Evolutionary conservation across 2,888 invertebrate genomes (phyloP).

Genomic region (Cremastobaeus sp.): DNA sequence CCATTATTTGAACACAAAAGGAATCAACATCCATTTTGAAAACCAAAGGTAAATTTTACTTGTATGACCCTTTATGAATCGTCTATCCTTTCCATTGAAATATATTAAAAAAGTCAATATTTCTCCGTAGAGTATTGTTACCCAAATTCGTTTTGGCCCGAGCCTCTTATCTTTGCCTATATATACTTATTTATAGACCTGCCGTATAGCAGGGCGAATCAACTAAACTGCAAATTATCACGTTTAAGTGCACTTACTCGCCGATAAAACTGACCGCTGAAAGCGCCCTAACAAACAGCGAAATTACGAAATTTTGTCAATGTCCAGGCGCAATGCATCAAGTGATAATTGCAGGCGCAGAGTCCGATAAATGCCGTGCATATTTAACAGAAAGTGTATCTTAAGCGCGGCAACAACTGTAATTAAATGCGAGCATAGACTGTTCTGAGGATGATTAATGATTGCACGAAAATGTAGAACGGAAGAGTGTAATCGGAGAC

Average conservation of each 20-base stretch:
- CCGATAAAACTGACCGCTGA: slow-evolving; percentile 31
- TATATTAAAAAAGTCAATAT: slow-evolving; percentile 4
- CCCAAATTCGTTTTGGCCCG: slow-evolving; percentile 6
- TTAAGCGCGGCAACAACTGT: slow-evolving; percentile 45
- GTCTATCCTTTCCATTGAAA: no score
- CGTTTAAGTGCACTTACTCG: slow-evolving; percentile 26
- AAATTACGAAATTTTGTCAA: slow-evolving; percentile 50
- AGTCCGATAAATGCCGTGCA: slow-evolving; percentile 35
- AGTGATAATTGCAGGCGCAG: slow-evolving; percentile 33
- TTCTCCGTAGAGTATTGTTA: slow-evolving; percentile 12
- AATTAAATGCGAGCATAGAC: slow-evolving; percentile 46
- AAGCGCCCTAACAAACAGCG: slow-evolving; percentile 32
- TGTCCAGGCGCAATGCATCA: slow-evolving; percentile 45
- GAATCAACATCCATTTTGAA: no score
- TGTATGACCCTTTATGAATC: no score
- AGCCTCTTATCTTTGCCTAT: slow-evolving; percentile 6
- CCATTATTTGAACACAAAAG: no score
- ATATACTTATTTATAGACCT: slow-evolving; percentile 24
- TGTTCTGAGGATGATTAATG: slow-evolving; percentile 54
- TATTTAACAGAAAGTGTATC: slow-evolving; percentile 31
- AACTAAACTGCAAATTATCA: slow-evolving; percentile 33
- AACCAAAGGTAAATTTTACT: no score
- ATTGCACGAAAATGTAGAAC: slow-evolving; percentile 57
- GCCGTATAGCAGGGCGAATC: not conserved
- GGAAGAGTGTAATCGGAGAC: slow-evolving; percentile 60